phyloP scores from a whole-genome alignment of 2,797 vertebrate genomes.

The Sebastes diaconus region DNA sequence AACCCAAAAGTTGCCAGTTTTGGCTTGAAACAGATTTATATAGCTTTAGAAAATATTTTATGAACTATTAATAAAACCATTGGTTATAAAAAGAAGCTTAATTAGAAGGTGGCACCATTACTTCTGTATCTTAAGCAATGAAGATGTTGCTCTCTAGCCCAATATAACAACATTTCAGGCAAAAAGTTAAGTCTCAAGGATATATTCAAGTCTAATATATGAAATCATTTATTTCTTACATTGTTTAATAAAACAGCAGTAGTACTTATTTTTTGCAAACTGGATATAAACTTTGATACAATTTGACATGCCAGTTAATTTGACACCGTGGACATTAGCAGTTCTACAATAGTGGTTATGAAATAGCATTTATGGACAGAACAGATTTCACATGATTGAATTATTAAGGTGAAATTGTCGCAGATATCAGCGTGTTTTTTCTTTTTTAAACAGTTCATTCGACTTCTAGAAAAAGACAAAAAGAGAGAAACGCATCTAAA shows the following conservation, averaged over 20 bases:
- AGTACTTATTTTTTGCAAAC: slow-evolving; percentile 78
- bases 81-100: background rate
- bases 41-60: background rate
- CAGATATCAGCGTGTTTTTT: background rate
- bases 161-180: background rate
- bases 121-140: background rate
- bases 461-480: slow-evolving; percentile 29
- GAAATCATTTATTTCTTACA: slow-evolving; percentile 78
- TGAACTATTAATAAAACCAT: background rate
- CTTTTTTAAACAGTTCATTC: slow-evolving; percentile 10
- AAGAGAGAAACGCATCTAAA: slow-evolving; percentile 34
- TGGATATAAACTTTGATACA: slow-evolving; percentile 80
- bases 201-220: slow-evolving; percentile 53
- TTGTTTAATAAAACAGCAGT: slow-evolving; percentile 71
- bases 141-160: background rate
- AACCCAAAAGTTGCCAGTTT: background rate
- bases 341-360: slow-evolving; percentile 61
- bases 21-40: background rate
- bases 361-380: slow-evolving; percentile 56
- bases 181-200: background rate
- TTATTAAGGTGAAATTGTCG: slow-evolving; percentile 20
- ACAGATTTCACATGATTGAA: slow-evolving; percentile 29
- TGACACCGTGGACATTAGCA: slow-evolving; percentile 58
- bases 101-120: background rate
- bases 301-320: slow-evolving; percentile 74